Evolutionary conservation across 2,797 vertebrate species (phyloP).

Genomic region (Numenius phaeopus): DNA sequence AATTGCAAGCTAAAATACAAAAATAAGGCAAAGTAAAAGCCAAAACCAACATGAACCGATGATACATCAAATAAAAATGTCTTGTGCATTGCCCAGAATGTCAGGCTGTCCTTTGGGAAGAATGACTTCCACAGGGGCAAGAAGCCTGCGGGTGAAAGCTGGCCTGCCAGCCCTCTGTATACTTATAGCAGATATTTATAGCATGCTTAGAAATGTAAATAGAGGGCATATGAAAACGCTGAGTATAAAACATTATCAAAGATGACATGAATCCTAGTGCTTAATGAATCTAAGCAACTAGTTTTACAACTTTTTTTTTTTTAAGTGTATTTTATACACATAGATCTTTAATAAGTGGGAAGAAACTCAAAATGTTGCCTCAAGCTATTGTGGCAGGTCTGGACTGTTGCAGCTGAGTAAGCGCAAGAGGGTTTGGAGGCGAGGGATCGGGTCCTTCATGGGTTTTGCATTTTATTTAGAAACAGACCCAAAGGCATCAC

Average conservation of each 20-base stretch:
- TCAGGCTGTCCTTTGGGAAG: conserved; percentile 27
- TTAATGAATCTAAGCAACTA: conserved; percentile 41
- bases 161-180: conserved; percentile 18
- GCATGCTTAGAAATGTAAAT: conserved; percentile 63
- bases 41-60: background rate
- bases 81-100: background rate
- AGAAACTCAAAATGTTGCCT: conserved; percentile 11
- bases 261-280: conserved; percentile 10
- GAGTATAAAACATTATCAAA: conserved; percentile 50
- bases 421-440: background rate
- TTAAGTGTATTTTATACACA: background rate
- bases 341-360: conserved; percentile 7
- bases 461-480: background rate
- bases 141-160: background rate
- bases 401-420: background rate
- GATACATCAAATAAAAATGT: conserved; percentile 15
- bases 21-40: background rate
- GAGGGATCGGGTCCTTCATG: background rate
- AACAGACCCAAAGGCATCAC: background rate
- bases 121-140: background rate
- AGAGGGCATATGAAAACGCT: conserved; percentile 42
- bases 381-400: background rate
- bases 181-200: conserved; percentile 42
- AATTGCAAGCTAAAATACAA: background rate
- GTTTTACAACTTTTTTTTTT: background rate